phyloP scores from a whole-genome alignment of 2,797 vertebrate genomes.

The Aplochiton taeniatus region DNA sequence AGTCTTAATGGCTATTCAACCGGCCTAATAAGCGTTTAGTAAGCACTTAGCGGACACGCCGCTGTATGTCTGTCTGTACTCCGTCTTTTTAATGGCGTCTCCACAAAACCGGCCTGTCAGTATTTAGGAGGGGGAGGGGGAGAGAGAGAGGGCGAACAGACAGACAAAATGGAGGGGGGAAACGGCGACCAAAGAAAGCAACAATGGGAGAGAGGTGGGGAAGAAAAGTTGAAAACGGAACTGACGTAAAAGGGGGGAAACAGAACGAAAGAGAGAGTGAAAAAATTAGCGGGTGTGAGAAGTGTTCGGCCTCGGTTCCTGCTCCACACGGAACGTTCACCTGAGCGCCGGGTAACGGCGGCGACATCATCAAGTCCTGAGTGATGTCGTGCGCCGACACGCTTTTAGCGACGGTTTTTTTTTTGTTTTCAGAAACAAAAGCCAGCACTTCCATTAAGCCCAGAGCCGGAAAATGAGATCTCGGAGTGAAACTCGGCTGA shows the following conservation, averaged over 20 bases:
- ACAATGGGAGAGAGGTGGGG: background rate
- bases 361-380: too few species aligned
- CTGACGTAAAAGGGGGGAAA: background rate
- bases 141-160: background rate
- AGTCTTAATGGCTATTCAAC: constrained; percentile 3
- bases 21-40: constrained; percentile 8
- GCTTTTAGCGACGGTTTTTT: too few species aligned
- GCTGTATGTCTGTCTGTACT: background rate
- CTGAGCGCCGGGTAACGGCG: too few species aligned
- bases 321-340: too few species aligned
- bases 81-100: background rate
- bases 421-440: too few species aligned
- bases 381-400: too few species aligned
- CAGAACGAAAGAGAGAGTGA: background rate
- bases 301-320: background rate
- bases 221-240: background rate
- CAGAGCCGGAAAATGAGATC: too few species aligned
- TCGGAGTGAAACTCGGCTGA: too few species aligned
- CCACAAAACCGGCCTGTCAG: background rate
- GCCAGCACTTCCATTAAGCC: too few species aligned
- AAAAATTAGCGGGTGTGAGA: background rate
- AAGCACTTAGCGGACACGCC: background rate
- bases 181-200: background rate
- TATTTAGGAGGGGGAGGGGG: background rate
- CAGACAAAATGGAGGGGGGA: background rate